phyloP scores from a whole-genome alignment of 2,888 invertebrate species.

The Clitarchus hookeri region DNA sequence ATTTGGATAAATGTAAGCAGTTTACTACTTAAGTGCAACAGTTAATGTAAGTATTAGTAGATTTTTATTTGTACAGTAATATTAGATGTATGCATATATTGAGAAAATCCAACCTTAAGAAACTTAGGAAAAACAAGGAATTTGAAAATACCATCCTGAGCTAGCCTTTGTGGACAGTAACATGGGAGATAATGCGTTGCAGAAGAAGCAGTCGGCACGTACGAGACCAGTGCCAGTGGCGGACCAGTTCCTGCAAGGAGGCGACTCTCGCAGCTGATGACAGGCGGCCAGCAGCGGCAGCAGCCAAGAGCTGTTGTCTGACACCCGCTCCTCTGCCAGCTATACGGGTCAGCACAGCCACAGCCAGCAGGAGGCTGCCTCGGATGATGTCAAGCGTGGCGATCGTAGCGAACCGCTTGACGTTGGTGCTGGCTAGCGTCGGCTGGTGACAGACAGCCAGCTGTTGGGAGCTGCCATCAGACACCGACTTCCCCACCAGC shows the following conservation, averaged over 20 bases:
- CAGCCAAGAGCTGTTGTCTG: conserved; percentile 36
- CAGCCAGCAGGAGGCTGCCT: neutral
- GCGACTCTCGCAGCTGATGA: conserved; percentile 40
- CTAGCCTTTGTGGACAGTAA: too few relatives aligned
- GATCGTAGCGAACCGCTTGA: neutral
- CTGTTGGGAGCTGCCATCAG: neutral
- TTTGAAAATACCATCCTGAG: too few relatives aligned
- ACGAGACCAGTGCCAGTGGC: conserved; percentile 77
- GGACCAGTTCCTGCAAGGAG: conserved; percentile 63
- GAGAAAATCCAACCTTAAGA: too few relatives aligned
- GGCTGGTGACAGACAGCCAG: conserved; percentile 40
- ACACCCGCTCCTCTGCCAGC: conserved; percentile 5
- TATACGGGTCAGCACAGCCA: conserved; percentile 5
- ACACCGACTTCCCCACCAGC: too few relatives aligned
- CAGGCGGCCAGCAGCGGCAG: conserved; percentile 34
- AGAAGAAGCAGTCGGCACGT: conserved; percentile 81
- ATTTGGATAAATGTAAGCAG: too few relatives aligned
- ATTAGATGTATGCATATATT: too few relatives aligned
- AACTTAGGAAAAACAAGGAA: too few relatives aligned
- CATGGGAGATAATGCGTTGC: conserved; percentile 53
- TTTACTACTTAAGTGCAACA: too few relatives aligned
- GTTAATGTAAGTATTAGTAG: too few relatives aligned
- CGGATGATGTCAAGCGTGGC: neutral
- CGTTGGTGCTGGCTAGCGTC: neutral
- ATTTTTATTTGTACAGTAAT: too few relatives aligned